Evolutionary conservation across 2,113 vertebrate species (phyloP), one percentile per base, ranked within the genome.

Genomic region (Phyllopteryx taeniolatus): DNA sequence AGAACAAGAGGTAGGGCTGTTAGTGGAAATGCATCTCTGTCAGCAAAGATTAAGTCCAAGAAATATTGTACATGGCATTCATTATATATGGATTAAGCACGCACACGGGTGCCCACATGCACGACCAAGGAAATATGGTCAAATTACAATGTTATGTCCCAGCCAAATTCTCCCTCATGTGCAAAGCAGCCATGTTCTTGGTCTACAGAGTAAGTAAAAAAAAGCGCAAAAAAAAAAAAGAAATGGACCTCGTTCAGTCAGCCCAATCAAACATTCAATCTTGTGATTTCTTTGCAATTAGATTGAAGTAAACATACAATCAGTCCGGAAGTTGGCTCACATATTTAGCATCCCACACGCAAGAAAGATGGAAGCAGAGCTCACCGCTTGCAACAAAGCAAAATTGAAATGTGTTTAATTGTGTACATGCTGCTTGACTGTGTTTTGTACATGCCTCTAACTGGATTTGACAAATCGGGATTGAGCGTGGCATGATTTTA

Each of bases 41-140:
- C 89, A 86, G 83, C 86, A 60, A 56, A 73, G 83, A 78, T 87
- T 67, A 87, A 86, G 70, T 46, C 70, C 20, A 60, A 77, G 60
- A 79, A 81, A 85, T 86, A 85, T 81, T 73, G 65, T 77, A 77
- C 74, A 83, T 78, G 65, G 78, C 77, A 75, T 71, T 88, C 79
- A 85, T 88, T 88, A 85, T 87, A 73, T 77, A 22, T 85, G 85
- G 85, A 88, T 90, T 89, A 91, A 70, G 76, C 49, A 76, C 71
- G 73, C 12, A 77, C 68, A 57, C 13, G 73, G 47, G 66, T 19
- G 35, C 11, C 51, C 33, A 12, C 73, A 54, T 35, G 59, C 17
- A 56, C n/a, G 43, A 56, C 12, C 14, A 27, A 47, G 22, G 43
- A 13, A 66, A 51, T 82, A 83, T 74, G 79, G 79, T 85, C 76